A percentile compares a stretch with the other conserved stretches of the same genome.
phyloP scores from a whole-genome alignment of 1,140 invertebrate species.

The Drosophila pseudoobscura region DNA sequence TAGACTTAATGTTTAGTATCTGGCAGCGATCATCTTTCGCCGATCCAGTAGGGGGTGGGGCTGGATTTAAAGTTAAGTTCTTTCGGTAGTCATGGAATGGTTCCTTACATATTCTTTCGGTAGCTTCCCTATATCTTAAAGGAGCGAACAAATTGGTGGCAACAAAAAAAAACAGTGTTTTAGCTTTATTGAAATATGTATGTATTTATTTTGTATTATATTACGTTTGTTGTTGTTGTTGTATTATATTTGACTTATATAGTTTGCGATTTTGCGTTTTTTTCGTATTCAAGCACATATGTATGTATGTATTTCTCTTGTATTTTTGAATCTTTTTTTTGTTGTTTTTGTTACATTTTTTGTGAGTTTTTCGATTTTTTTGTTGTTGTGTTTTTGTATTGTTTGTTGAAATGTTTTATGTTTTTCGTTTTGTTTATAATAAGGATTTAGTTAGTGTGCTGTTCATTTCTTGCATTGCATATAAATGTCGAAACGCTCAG shows the following conservation, averaged over 20 bases:
- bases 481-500: conserved; percentile 49
- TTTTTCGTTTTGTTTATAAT: conserved; percentile 60
- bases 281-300: conserved; percentile 79
- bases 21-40: no score
- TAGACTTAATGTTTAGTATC: no score
- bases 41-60: no score
- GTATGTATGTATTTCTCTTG: conserved; percentile 29
- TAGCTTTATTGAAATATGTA: conserved; percentile 82
- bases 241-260: conserved; percentile 80
- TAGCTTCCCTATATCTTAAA: no score
- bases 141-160: not conserved
- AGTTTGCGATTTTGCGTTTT: conserved; percentile 68
- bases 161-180: conserved; percentile 1
- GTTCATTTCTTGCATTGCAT: conserved; percentile 72
- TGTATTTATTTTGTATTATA: conserved; percentile 69
- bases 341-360: conserved; percentile 62
- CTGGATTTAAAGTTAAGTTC: no score
- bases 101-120: no score
- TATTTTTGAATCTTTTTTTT: conserved; percentile 57
- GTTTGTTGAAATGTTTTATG: conserved; percentile 67
- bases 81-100: no score
- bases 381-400: conserved; percentile 50
- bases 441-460: conserved; percentile 70
- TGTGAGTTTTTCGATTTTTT: conserved; percentile 65
- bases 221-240: conserved; percentile 47